Conservation (phyloP, 2,888 invertebrate species). For the Dynastes grantii region DNA sequence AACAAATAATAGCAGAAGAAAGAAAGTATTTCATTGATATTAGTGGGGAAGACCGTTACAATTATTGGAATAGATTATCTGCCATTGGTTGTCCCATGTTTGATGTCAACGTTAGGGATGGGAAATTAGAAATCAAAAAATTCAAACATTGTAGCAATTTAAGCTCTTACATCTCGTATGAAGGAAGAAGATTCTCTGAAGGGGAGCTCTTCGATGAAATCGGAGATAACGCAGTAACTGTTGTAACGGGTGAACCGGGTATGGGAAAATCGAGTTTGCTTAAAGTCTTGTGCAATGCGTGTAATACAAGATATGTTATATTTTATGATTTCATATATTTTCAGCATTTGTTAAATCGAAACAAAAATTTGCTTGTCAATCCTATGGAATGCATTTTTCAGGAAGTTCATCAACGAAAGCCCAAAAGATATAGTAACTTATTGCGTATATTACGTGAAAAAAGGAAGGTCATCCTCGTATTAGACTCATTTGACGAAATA, state of each 20-base stretch:
- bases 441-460: not conserved
- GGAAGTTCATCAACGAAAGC: not conserved
- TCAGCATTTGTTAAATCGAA: not conserved
- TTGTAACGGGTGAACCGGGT: not conserved
- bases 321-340: not conserved
- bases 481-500: not conserved
- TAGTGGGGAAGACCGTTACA: not conserved
- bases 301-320: not conserved
- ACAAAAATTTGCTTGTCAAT: not conserved
- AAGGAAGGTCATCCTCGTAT: not conserved
- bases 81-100: not conserved
- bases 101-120: not conserved
- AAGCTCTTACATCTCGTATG: not conserved
- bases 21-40: not conserved
- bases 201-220: not conserved
- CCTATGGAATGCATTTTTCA: not conserved
- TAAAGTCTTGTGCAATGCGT: not conserved
- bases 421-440: not conserved
- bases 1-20: not conserved
- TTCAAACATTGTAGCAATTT: not conserved
- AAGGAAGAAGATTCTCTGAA: not conserved
- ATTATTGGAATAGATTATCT: not conserved
- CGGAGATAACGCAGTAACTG: not conserved
- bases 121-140: not conserved
- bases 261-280: not conserved